Percentiles rank a stretch among this genome's conserved stretches.
Evolutionary conservation across 1,140 invertebrate genomes (phyloP).

Genomic region (Proctacanthus coquilletti): DNA sequence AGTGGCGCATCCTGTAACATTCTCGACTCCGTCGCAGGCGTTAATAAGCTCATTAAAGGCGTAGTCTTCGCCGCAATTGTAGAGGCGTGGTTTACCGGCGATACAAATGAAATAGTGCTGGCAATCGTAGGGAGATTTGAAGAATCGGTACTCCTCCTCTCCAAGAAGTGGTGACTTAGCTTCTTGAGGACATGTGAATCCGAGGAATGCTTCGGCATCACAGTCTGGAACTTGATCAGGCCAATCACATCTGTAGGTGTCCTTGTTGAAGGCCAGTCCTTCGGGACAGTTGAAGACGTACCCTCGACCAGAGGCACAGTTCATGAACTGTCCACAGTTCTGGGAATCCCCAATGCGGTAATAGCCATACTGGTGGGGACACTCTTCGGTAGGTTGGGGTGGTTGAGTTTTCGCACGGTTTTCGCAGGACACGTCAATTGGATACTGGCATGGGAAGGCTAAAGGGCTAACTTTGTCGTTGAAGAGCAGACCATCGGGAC

Average conservation of each 20-base stretch:
- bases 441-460: slow-evolving; percentile 69
- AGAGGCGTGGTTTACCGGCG: slow-evolving; percentile 47
- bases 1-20: slow-evolving; percentile 55
- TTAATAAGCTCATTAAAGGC: slow-evolving; percentile 65
- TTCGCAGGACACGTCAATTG: slow-evolving; percentile 61
- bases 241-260: slow-evolving; percentile 68
- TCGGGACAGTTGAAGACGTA: slow-evolving; percentile 45
- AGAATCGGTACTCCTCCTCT: slow-evolving; percentile 36
- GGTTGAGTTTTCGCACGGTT: slow-evolving; percentile 43
- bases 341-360: slow-evolving; percentile 52
- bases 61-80: slow-evolving; percentile 57
- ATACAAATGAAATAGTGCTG: slow-evolving; percentile 71
- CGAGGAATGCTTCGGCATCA: slow-evolving; percentile 56
- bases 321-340: slow-evolving; percentile 71
- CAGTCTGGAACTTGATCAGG: slow-evolving; percentile 65
- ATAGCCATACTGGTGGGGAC: slow-evolving; percentile 73
- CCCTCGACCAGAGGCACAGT: slow-evolving; percentile 57
- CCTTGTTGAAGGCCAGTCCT: slow-evolving; percentile 67
- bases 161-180: slow-evolving; percentile 27
- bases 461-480: slow-evolving; percentile 52
- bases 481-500: slow-evolving; percentile 71
- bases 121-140: slow-evolving; percentile 44
- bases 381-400: slow-evolving; percentile 48
- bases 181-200: slow-evolving; percentile 47
- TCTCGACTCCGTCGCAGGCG: slow-evolving; percentile 58